Percentiles rank a stretch among this genome's conserved stretches.
Evolutionary conservation across 2,797 vertebrate genomes (phyloP).

Genomic region (Rhabdophis nuchalis): DNA sequence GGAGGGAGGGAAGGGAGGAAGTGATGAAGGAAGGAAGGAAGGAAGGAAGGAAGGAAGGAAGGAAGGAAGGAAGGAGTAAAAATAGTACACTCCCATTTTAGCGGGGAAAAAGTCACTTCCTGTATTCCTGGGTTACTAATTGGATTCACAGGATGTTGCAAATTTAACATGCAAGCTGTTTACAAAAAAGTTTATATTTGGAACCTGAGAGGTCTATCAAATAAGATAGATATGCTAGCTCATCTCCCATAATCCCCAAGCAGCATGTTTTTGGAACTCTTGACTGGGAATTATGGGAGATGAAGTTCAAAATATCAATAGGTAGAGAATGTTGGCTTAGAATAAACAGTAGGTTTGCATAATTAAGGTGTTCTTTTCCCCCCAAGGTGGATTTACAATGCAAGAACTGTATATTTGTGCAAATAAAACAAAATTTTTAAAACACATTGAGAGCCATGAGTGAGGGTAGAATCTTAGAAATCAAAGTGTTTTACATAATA

Average conservation of each 20-base stretch:
- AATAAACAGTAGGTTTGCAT: not conserved
- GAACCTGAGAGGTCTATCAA: not conserved
- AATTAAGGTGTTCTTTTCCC: not conserved
- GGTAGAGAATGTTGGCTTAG: not conserved
- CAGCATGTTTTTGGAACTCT: not conserved
- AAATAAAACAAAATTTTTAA: not conserved
- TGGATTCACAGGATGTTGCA: not conserved
- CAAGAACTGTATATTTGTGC: not conserved
- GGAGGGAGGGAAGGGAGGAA: too few relatives aligned
- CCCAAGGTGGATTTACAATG: not conserved
- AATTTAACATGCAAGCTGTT: not conserved
- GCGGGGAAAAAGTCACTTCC: not conserved
- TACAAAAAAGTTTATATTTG: not conserved
- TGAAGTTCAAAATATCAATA: not conserved
- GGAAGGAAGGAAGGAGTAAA: not conserved
- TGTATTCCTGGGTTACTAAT: not conserved
- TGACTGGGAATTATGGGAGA: not conserved
- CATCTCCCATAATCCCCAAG: not conserved
- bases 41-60: too few relatives aligned
- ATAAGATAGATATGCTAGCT: not conserved
- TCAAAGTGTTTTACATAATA: not conserved
- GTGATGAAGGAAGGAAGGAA: too few relatives aligned
- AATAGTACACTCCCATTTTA: not conserved
- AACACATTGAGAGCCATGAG: not conserved
- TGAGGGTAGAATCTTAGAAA: not conserved